These are phyloP conservation scores for Emberiza fucata DNA, from an alignment of 2,113 vertebrate genomes.

Conservation along the genomic window DNA sequence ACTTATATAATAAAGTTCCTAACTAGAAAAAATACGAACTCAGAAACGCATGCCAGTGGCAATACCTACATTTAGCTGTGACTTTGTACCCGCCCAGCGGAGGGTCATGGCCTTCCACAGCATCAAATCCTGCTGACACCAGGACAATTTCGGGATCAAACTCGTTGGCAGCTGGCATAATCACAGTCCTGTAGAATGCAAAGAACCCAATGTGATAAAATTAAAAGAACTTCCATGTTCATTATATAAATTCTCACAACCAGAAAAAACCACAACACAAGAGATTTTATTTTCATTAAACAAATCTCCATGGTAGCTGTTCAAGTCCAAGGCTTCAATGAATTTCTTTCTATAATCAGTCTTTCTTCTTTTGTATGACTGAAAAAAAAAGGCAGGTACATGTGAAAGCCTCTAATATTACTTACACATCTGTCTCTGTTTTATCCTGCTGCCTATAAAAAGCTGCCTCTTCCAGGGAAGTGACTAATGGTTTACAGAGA, in stretches of 20 bases:
- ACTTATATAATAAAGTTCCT: background rate
- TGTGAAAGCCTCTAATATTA: conserved; percentile 54
- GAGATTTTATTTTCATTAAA: conserved; percentile 11
- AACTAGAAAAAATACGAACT: background rate
- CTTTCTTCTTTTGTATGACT: background rate
- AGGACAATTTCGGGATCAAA: conserved; percentile 82
- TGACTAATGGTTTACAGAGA: conserved; percentile 79
- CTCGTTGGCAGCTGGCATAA: conserved; percentile 80
- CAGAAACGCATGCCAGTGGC: background rate
- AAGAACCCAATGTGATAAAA: conserved; percentile 19
- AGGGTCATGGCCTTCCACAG: conserved; percentile 80
- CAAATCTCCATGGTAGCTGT: background rate
- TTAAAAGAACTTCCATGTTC: background rate
- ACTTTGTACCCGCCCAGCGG: conserved; percentile 83
- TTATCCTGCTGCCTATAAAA: conserved; percentile 72
- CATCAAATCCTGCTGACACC: conserved; percentile 84
- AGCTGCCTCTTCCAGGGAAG: conserved; percentile 73
- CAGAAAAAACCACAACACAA: background rate
- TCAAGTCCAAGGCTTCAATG: background rate
- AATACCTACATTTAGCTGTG: conserved; percentile 82
- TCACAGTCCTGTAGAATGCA: conserved; percentile 72
- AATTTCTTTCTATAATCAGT: background rate
- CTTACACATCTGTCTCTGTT: conserved; percentile 74
- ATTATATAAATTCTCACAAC: background rate
- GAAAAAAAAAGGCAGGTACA: conserved; percentile 63